These are phyloP conservation scores for Bubo scandiacus DNA, from an alignment of 2,113 vertebrate species.

Conservation along the genomic window DNA sequence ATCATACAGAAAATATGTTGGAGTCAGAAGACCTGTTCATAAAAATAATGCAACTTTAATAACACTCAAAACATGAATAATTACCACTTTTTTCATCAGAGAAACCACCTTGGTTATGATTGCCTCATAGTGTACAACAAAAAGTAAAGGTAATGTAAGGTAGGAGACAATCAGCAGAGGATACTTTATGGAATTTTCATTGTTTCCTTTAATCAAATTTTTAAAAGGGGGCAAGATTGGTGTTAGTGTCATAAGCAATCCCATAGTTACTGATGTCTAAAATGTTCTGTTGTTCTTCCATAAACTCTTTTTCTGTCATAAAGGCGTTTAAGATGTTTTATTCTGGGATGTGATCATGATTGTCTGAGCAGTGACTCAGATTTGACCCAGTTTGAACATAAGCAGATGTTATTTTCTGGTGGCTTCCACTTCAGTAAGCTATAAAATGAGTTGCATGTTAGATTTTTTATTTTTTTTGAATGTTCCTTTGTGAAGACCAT, in stretches of 20 bases:
- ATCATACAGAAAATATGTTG: background rate
- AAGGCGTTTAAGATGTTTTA: background rate
- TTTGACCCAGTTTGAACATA: background rate
- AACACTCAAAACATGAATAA: background rate
- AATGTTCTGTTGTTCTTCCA: background rate
- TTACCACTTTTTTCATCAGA: background rate
- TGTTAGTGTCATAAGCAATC: background rate
- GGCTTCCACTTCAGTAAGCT: background rate
- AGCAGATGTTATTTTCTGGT: background rate
- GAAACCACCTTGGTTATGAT: background rate
- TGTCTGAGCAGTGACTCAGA: background rate
- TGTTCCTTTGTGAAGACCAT: background rate
- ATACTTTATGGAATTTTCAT: background rate
- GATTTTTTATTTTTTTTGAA: background rate
- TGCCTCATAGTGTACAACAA: background rate
- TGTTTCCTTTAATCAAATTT: background rate
- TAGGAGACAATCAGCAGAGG: background rate
- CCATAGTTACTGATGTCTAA: background rate
- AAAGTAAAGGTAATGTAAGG: background rate
- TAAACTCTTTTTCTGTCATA: background rate
- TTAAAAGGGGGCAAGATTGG: background rate
- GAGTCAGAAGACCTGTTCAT: background rate
- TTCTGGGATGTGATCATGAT: background rate
- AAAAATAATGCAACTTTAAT: background rate
- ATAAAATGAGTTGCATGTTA: background rate